These are phyloP conservation scores for Amphimallon solstitiale DNA, from an alignment of 2,888 invertebrate genomes.

Conservation along the genomic window DNA sequence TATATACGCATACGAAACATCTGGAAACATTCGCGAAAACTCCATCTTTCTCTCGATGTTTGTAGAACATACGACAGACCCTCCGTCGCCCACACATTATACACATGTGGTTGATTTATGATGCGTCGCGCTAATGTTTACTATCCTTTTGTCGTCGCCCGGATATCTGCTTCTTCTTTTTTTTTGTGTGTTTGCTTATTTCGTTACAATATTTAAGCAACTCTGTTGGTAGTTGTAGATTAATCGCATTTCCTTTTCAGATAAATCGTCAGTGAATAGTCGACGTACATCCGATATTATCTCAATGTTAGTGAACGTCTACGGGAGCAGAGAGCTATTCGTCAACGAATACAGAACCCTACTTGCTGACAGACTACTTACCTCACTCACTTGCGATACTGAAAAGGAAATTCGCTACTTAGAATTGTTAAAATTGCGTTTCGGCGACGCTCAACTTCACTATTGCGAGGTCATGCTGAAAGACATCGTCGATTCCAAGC, in stretches of 20 bases:
- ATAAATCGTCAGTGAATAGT: conserved; percentile 67
- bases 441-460: conserved; percentile 96
- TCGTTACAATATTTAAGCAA: too few relatives aligned
- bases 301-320: conserved; percentile 97
- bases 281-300: conserved; percentile 87
- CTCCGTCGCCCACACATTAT: too few relatives aligned
- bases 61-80: too few relatives aligned
- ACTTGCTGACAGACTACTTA: conserved; percentile 87
- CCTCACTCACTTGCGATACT: conserved; percentile 86
- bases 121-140: too few relatives aligned
- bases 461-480: conserved; percentile 99
- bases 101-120: too few relatives aligned
- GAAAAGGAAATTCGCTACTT: conserved; percentile 92
- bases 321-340: conserved; percentile 97
- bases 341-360: conserved; percentile 97
- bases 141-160: too few relatives aligned
- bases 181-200: too few relatives aligned
- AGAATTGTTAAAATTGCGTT: conserved; percentile 90
- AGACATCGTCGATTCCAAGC: conserved; percentile 94
- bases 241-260: conserved; percentile 55
- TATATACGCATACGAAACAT: too few relatives aligned
- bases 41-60: too few relatives aligned
- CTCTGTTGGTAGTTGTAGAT: too few relatives aligned
- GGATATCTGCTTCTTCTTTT: too few relatives aligned
- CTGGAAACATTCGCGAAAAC: too few relatives aligned